These are phyloP conservation scores for Leucophora obtusa DNA, from an alignment of 2,888 invertebrate species.

Conservation along the genomic window DNA sequence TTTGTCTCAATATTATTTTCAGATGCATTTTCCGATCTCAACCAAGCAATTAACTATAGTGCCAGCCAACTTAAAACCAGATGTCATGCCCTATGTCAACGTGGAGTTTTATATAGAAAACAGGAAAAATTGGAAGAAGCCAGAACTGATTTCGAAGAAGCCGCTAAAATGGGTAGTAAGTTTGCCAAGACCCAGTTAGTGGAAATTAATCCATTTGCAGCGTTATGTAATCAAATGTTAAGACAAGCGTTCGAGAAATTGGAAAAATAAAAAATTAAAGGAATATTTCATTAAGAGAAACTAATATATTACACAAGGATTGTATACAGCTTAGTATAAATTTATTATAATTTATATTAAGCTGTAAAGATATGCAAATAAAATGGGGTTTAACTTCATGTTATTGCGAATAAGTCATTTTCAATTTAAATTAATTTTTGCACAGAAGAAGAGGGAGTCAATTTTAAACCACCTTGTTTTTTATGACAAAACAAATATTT, in stretches of 20 bases:
- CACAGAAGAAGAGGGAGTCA: neutral
- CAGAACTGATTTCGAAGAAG: conserved; percentile 85
- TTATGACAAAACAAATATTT: conserved; percentile 54
- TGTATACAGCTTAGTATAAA: too few species aligned
- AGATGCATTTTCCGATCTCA: conserved; percentile 88
- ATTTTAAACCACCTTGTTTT: conserved; percentile 28
- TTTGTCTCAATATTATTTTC: conserved; percentile 7
- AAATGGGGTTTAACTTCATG: too few species aligned
- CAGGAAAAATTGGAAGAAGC: conserved; percentile 85
- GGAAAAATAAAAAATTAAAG: conserved; percentile 66
- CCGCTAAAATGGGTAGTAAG: conserved; percentile 89
- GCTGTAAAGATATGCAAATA: too few species aligned
- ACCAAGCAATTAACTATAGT: conserved; percentile 84
- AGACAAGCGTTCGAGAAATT: conserved; percentile 85
- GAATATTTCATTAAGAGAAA: too few species aligned
- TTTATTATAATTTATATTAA: too few species aligned
- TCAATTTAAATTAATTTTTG: too few species aligned
- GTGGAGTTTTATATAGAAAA: conserved; percentile 87
- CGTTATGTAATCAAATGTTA: conserved; percentile 96
- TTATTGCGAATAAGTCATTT: too few species aligned
- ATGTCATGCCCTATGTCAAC: conserved; percentile 90
- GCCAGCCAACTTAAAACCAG: conserved; percentile 82
- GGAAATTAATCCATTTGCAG: conserved; percentile 95
- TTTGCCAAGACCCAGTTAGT: conserved; percentile 93
- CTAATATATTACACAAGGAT: too few species aligned